Evolutionary conservation across 2,797 vertebrate genomes (phyloP).

Genomic region (Eidolon dupreanum): DNA sequence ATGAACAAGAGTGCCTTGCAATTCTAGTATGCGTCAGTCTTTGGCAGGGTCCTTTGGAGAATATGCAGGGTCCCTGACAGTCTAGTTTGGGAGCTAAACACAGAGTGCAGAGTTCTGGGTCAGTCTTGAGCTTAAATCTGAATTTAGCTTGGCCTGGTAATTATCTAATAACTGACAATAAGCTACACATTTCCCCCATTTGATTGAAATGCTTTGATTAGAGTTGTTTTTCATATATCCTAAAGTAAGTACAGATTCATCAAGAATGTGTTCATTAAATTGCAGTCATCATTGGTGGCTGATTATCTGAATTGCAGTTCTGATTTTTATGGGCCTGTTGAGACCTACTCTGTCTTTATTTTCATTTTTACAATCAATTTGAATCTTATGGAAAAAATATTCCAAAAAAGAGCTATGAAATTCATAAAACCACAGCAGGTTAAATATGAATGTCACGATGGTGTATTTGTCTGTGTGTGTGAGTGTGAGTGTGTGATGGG

Average conservation of each 20-base stretch:
- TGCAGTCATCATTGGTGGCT: neutral
- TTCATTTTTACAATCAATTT: neutral
- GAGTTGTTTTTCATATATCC: neutral
- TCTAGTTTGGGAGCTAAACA: neutral
- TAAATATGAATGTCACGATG: neutral
- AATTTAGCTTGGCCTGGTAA: neutral
- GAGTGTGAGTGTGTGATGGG: neutral
- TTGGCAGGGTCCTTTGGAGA: neutral
- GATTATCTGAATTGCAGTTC: neutral
- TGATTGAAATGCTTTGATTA: neutral
- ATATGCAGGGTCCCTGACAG: neutral
- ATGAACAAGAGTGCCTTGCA: neutral
- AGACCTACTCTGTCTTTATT: neutral
- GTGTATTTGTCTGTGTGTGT: neutral
- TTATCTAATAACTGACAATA: neutral
- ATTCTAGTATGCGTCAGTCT: neutral
- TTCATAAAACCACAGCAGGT: neutral
- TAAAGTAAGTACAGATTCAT: neutral
- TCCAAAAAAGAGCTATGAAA: neutral
- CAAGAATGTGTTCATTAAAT: neutral
- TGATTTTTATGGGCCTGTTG: neutral
- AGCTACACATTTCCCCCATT: neutral
- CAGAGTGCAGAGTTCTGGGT: neutral
- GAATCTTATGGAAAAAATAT: neutral
- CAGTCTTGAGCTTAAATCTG: neutral